These are phyloP conservation scores for Sarcophaga variegata DNA, from an alignment of 2,888 invertebrate species.

Conservation along the genomic window DNA sequence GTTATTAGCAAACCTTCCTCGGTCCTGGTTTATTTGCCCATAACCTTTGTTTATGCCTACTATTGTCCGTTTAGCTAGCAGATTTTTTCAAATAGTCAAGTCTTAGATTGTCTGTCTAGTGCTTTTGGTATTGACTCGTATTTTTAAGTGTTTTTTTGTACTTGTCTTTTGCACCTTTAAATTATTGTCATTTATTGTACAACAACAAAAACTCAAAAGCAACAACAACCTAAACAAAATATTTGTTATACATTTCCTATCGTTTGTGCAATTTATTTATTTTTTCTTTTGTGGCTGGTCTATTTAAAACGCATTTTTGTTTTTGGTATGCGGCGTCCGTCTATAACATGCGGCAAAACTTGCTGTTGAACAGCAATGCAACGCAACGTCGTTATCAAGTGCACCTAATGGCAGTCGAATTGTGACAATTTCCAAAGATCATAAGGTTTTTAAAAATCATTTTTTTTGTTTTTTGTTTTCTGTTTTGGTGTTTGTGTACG, in stretches of 20 bases:
- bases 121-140: constrained; percentile 55
- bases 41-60: neutral
- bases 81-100: neutral
- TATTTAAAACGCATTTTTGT: constrained; percentile 49
- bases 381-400: constrained; percentile 57
- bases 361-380: neutral
- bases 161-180: constrained; percentile 69
- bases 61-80: neutral
- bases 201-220: neutral
- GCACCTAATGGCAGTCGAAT: constrained; percentile 51
- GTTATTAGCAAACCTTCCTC: neutral
- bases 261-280: neutral
- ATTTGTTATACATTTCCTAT: neutral
- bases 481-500: constrained; percentile 21
- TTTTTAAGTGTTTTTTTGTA: constrained; percentile 60
- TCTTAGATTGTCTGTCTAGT: constrained; percentile 36
- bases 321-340: constrained; percentile 52
- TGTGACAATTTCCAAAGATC: constrained; percentile 8
- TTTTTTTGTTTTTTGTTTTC: neutral
- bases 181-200: constrained; percentile 59
- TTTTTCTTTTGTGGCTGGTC: neutral
- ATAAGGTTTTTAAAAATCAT: neutral
- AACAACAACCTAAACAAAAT: neutral
- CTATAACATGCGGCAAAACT: neutral
- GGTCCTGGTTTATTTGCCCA: neutral